Conservation (phyloP, 2,113 vertebrate species). For the Brevimyrus niger region DNA sequence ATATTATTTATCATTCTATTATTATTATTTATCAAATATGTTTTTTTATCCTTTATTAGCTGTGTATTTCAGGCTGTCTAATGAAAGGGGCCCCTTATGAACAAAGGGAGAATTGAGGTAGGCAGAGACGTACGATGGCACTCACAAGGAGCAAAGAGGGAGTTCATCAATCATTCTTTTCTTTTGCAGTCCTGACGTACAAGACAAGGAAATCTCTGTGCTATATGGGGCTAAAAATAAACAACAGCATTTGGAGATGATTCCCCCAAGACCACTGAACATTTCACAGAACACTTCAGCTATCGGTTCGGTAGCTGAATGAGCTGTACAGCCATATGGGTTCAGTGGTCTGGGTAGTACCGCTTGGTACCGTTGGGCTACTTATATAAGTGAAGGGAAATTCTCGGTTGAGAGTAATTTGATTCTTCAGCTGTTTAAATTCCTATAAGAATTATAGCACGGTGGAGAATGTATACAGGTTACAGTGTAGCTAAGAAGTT, state of each 20-base stretch:
- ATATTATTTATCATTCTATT: neutral
- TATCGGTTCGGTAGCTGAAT: constrained; percentile 85
- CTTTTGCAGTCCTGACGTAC: constrained; percentile 68
- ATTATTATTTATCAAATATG: neutral
- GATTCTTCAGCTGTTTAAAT: constrained; percentile 32
- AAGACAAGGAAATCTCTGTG: constrained; percentile 75
- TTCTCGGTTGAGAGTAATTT: constrained; percentile 44
- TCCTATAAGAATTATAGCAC: constrained; percentile 19
- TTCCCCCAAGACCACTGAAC: constrained; percentile 75
- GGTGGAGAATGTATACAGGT: neutral
- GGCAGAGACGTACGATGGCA: constrained; percentile 53
- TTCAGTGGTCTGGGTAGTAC: constrained; percentile 59
- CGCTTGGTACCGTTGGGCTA: constrained; percentile 52
- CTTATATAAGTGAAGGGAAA: constrained; percentile 47
- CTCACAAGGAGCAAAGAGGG: constrained; percentile 56
- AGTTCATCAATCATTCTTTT: constrained; percentile 76
- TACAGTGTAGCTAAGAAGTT: neutral
- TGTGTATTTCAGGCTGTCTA: neutral
- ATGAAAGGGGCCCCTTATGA: neutral
- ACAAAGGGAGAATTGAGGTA: constrained; percentile 21
- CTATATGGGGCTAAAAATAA: constrained; percentile 77
- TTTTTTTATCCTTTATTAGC: neutral
- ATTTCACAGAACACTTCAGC: constrained; percentile 71
- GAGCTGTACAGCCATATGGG: constrained; percentile 87
- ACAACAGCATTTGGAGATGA: constrained; percentile 79